A percentile compares a stretch with the other conserved stretches of the same genome.
Evolutionary conservation across 2,888 invertebrate species (phyloP).

Genomic region (Sipha maydis): DNA sequence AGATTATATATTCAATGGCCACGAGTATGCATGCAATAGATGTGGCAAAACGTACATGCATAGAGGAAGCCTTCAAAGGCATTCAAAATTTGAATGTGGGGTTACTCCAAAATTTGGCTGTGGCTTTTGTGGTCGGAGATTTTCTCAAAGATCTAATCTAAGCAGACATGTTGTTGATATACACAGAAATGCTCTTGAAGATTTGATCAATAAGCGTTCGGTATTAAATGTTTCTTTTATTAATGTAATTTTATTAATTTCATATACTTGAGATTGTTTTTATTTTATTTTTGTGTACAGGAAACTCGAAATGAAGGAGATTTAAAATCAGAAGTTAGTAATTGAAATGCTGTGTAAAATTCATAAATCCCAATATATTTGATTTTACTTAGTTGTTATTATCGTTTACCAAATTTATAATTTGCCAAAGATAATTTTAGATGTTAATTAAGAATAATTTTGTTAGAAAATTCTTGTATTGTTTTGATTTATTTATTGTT

Average conservation of each 20-base stretch:
- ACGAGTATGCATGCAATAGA: constrained; percentile 64
- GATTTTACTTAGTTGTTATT: background rate
- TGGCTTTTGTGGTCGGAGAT: constrained; percentile 65
- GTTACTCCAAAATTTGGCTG: constrained; percentile 67
- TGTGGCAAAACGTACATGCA: constrained; percentile 67
- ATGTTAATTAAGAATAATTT: background rate
- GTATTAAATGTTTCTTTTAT: constrained; percentile 19
- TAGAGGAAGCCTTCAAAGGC: constrained; percentile 67
- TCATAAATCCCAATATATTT: background rate
- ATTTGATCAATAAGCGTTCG: constrained; percentile 27
- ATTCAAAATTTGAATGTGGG: constrained; percentile 67
- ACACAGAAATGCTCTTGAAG: constrained; percentile 36
- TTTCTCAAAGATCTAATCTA: constrained; percentile 58
- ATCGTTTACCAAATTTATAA: background rate
- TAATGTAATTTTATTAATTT: background rate
- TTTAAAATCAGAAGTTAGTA: constrained; percentile 19
- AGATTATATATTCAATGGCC: constrained; percentile 33
- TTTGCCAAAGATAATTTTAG: constrained; percentile 18
- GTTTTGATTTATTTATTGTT: background rate
- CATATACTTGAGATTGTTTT: background rate
- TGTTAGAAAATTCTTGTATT: background rate
- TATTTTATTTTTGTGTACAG: constrained; percentile 9
- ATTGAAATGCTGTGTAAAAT: constrained; percentile 13
- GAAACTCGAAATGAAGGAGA: constrained; percentile 20
- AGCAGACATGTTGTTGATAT: constrained; percentile 50